Percentiles rank a stretch among this genome's conserved stretches.
These are phyloP conservation scores for Acipenser ruthenus DNA, from an alignment of 2,797 vertebrate species.

Conservation along the genomic window DNA sequence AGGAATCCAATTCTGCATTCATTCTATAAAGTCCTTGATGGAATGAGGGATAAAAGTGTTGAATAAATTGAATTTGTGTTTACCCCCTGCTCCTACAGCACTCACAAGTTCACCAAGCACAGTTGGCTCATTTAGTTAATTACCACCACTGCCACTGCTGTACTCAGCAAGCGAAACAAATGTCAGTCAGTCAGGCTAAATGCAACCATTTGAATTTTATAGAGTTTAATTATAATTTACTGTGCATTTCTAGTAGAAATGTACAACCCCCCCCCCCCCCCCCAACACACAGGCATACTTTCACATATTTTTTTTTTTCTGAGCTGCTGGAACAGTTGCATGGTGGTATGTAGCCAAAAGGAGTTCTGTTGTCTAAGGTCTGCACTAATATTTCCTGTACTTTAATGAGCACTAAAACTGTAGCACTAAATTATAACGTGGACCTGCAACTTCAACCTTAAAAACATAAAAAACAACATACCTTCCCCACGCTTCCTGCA, in stretches of 20 bases:
- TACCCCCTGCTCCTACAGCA: constrained; percentile 12
- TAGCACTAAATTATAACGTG: background rate
- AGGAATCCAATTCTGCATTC: constrained; percentile 3
- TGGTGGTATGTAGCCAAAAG: background rate
- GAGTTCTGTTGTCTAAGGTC: background rate
- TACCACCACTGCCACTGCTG: constrained; percentile 37
- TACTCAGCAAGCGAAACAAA: constrained; percentile 30
- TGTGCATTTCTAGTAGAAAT: constrained; percentile 2
- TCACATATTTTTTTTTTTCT: background rate
- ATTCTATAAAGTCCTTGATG: background rate
- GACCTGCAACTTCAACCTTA: too few species aligned
- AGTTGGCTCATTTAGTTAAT: constrained; percentile 18
- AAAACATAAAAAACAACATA: too few species aligned
- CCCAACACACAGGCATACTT: too few species aligned
- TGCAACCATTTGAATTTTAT: constrained; percentile 27
- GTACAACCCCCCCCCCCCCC: too few species aligned
- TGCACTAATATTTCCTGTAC: background rate
- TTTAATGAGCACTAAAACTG: constrained; percentile 1
- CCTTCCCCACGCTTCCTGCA: too few species aligned
- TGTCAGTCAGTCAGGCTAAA: constrained; percentile 32
- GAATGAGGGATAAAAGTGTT: constrained; percentile 8
- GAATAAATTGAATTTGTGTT: constrained; percentile 5
- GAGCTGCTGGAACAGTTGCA: background rate
- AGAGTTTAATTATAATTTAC: constrained; percentile 2
- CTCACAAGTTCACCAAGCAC: constrained; percentile 33